These are phyloP conservation scores for Bombus picipes DNA, from an alignment of 1,140 invertebrate genomes.

Conservation along the genomic window DNA sequence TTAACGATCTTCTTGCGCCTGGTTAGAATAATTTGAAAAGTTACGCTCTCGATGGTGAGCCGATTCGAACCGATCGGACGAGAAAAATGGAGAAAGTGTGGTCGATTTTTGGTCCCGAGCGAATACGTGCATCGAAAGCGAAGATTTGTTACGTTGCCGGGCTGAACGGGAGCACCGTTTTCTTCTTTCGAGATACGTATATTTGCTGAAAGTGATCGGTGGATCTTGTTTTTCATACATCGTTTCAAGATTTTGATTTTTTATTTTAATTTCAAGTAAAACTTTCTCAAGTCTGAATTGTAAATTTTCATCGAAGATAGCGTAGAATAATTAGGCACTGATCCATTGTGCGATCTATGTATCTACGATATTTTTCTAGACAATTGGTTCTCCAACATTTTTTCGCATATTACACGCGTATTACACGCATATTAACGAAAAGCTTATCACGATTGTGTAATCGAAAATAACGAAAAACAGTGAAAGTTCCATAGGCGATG, in stretches of 20 bases:
- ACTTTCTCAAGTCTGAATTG: no score
- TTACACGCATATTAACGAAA: no score
- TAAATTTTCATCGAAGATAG: no score
- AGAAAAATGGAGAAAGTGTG: constrained; percentile 9
- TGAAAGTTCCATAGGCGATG: no score
- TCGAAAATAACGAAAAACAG: no score
- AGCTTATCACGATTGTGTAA: no score
- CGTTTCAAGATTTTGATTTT: background rate
- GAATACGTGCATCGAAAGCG: background rate
- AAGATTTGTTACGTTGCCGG: background rate
- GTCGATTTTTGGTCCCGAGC: background rate
- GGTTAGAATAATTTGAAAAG: constrained; percentile 32
- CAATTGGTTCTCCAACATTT: no score
- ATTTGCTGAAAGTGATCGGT: background rate
- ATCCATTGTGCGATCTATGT: no score
- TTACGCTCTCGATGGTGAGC: background rate
- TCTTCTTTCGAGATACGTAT: background rate
- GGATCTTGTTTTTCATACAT: accelerated
- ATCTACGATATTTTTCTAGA: no score
- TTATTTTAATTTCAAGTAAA: no score
- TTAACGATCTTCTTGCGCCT: constrained; percentile 6
- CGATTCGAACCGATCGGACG: background rate
- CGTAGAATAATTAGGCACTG: no score
- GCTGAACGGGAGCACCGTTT: background rate
- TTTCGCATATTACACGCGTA: no score